Base-by-base conservation (phyloP, 2,113 vertebrate genomes). In the Plecotus auritus region DNA sequence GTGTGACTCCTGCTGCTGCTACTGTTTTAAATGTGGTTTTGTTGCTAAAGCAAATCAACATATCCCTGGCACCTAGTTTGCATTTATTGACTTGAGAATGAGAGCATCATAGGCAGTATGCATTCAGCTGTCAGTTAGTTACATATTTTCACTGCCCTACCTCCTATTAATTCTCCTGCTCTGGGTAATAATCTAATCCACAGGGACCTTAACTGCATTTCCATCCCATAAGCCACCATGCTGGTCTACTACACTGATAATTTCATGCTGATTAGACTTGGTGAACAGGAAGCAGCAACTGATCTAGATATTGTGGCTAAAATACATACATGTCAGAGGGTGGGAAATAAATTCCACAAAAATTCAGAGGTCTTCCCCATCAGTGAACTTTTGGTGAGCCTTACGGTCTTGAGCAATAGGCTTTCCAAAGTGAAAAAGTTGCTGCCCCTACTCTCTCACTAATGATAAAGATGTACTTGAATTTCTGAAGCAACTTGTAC, bases 21-120 rank as follows among this genome's bases (percentile, higher is more conserved):
- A 12, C 74, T 90, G 51, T 80, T 88, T 93, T 72, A 81, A 40
- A 85, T 81, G 40, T 64, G 16, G 12, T 91, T 96, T 91, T 91
- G 49, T 51, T 76, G 66, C 67, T 91, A 82, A 85, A 91, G 37
- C 42, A 94, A 73, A 77, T 47, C 35, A 92, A 67, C 47, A 78
- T 14, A 95, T n/a, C 23, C 51, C 54, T 94, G 40, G n/a, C 9
- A 78, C 5, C 22, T 90, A 54, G 30, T 84, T 51, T 90, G 47
- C 12, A 92, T 30, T 30, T 64, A 26, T 3, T 88, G 47, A 76
- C 56, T 72, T 88, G 35, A 47, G 30, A 91, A 85, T 51, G 30
- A 85, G 42, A 80, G n/a, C 20, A 85, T 35, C 18, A 88, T 51
- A 74, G 77, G 51, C 17, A 70, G 42, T 85, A 85, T 14, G 64